phyloP scores from a whole-genome alignment of 2,888 invertebrate species.

The Xylophagus ater region DNA sequence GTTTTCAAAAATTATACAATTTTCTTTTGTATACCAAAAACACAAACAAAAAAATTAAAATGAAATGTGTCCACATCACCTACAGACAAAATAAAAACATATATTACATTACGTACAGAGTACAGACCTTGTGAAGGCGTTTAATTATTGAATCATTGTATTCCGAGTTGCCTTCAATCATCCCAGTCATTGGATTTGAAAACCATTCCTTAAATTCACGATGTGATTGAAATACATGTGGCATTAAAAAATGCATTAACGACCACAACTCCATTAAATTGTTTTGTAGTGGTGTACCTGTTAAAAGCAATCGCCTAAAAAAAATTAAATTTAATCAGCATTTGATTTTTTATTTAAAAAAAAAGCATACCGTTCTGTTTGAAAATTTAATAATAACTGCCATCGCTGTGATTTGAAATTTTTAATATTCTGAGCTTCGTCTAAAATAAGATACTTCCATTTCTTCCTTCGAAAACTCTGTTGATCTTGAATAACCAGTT shows the following conservation, averaged over 20 bases:
- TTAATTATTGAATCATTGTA: conserved; percentile 83
- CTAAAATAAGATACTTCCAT: conserved; percentile 96
- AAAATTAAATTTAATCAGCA: conserved; percentile 15
- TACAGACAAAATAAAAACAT: conserved; percentile 1
- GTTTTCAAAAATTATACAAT: too few species aligned
- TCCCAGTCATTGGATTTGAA: conserved; percentile 90
- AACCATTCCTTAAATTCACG: conserved; percentile 98
- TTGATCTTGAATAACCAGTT: conserved; percentile 96
- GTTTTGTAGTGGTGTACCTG: conserved; percentile 93
- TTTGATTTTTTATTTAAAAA: conserved; percentile 6
- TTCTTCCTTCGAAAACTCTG: conserved; percentile 93
- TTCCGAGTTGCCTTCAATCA: conserved; percentile 88
- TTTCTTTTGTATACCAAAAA: neutral
- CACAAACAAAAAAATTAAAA: neutral
- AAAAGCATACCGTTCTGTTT: conserved; percentile 64
- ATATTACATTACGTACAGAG: conserved; percentile 19
- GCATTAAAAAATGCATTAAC: conserved; percentile 97
- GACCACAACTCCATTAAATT: conserved; percentile 96
- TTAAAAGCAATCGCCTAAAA: conserved; percentile 72
- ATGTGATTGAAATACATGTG: conserved; percentile 91
- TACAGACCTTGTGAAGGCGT: conserved; percentile 73
- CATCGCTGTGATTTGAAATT: conserved; percentile 98
- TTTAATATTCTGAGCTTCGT: conserved; percentile 99
- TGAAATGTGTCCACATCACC: neutral
- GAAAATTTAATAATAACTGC: conserved; percentile 92